Evolutionary conservation across 2,113 vertebrate species (phyloP), one percentile per base, ranked within the genome.

Genomic region (Gobio gobio): DNA sequence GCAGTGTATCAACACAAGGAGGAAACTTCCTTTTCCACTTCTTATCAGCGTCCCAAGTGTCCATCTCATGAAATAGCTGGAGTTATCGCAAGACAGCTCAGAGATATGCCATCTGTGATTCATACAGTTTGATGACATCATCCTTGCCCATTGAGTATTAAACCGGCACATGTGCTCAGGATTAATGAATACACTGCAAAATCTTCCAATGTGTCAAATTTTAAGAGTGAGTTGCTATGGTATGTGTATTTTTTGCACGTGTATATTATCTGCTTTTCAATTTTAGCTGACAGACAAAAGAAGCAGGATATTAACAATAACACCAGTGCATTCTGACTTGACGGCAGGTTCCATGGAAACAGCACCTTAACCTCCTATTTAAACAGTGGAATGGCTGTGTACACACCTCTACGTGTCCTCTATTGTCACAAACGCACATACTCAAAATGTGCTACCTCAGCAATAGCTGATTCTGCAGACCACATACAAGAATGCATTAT

Each of bases 401-500:
- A 14, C 76, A 78, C 54, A 78, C 54, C 76, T 78, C 76, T 61
- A 43, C 72, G 47, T 83, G 54, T 20, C 66, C 82, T 74, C 49
- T 58, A 22, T 45, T 49, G 5, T 40, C 10, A 56, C 36, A 56
- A 47, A n/a, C 56, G 20, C 68, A 29, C 72, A 75, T 47, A 26
- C 51, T 45, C 22, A 24, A 56, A 63, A 24, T 77, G 78, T 85
- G 86, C 83, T 9, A 58, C 43, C 72, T 87, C 61, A 85, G 83
- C 63, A 58, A 18, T 36, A 40, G 66, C 63, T 49, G 49, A 77
- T 51, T 66, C 51, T 59, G 78, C 61, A 76, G 59, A 73, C 75
- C 78, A 83, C 43, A 82, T 85, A 72, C 78, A 85, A 76, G 47
- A 12, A 88, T 81, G 1, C 16, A 87, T 89, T 90, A 91, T 84